phyloP scores from a whole-genome alignment of 2,888 invertebrate genomes.

The Idaea straminata region DNA sequence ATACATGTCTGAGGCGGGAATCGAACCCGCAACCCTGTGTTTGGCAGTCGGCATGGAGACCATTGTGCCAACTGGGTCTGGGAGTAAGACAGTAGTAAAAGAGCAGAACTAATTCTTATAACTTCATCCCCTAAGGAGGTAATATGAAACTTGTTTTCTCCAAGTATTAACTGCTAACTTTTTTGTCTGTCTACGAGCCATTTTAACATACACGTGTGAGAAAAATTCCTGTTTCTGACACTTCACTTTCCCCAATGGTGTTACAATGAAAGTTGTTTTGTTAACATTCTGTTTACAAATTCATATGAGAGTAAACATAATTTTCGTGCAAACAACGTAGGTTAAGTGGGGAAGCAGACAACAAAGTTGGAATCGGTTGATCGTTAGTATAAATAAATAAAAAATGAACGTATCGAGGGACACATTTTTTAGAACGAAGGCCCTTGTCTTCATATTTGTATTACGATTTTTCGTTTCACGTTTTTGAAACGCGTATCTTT shows the following conservation, averaged over 20 bases:
- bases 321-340: neutral
- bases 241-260: conserved; percentile 23
- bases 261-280: conserved; percentile 23
- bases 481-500: too few species aligned
- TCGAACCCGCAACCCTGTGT: too few species aligned
- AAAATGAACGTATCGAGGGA: too few species aligned
- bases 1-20: too few species aligned
- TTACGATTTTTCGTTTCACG: too few species aligned
- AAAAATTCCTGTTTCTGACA: conserved; percentile 27
- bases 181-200: neutral
- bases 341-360: neutral
- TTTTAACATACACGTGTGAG: conserved; percentile 15
- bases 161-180: neutral
- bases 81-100: too few species aligned
- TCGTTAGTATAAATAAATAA: neutral
- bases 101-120: conserved; percentile 3
- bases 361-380: neutral
- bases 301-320: conserved; percentile 10
- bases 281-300: conserved; percentile 26
- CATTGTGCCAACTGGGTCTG: too few species aligned
- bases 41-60: too few species aligned
- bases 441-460: too few species aligned
- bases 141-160: neutral
- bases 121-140: conserved; percentile 12
- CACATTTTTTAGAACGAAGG: too few species aligned